Evolutionary conservation across 2,888 invertebrate species (phyloP).

Genomic region (Branchellion lobata): DNA sequence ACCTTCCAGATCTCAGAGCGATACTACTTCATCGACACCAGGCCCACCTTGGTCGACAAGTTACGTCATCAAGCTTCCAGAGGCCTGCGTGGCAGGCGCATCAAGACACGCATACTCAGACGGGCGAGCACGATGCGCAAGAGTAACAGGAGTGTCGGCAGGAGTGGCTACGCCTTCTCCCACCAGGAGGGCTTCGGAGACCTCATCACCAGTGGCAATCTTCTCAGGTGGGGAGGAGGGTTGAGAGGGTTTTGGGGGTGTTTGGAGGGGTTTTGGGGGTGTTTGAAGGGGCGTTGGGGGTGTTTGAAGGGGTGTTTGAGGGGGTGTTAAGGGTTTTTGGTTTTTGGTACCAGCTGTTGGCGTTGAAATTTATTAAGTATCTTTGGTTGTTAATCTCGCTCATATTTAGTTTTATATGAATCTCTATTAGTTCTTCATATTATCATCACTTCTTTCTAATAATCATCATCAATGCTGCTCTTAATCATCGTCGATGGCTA

Average conservation of each 20-base stretch:
- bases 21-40: slow-evolving; percentile 86
- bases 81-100: slow-evolving; percentile 57
- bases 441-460: no score
- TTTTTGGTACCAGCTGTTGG: not conserved
- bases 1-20: slow-evolving; percentile 68
- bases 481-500: no score
- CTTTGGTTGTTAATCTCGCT: no score
- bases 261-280: no score
- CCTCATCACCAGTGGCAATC: slow-evolving; percentile 93
- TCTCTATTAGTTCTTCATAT: no score
- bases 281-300: no score
- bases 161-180: slow-evolving; percentile 91
- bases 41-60: slow-evolving; percentile 86
- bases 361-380: not conserved
- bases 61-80: slow-evolving; percentile 77
- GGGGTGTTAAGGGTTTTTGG: not conserved
- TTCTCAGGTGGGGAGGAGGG: slow-evolving; percentile 68
- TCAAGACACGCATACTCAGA: slow-evolving; percentile 55
- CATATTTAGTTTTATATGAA: no score
- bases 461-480: no score
- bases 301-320: not conserved
- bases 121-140: slow-evolving; percentile 70
- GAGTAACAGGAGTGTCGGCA: slow-evolving; percentile 67
- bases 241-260: no score
- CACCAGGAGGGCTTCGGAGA: slow-evolving; percentile 93